Percentiles rank a stretch among this genome's conserved stretches.
Evolutionary conservation across 1,140 invertebrate genomes (phyloP).

Genomic region (Ceratina australensis): DNA sequence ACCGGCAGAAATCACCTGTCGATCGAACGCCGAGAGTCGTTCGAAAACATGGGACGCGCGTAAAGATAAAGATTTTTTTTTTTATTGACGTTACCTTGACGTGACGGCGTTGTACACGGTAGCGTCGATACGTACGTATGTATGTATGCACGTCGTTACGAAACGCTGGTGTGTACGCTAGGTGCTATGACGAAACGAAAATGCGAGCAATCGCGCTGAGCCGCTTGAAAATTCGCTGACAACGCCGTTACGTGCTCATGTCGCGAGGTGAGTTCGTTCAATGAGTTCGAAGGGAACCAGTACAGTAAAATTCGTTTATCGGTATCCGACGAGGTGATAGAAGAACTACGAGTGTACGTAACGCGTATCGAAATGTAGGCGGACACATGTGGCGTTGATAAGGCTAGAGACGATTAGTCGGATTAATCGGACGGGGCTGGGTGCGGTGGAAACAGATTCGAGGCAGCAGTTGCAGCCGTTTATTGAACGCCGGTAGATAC

Average conservation of each 20-base stretch:
- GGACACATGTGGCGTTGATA: slow-evolving; percentile 26
- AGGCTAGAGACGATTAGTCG: not conserved
- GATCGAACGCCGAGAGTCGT: not conserved
- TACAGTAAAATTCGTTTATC: too few species aligned
- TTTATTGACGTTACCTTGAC: slow-evolving; percentile 32
- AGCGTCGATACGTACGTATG: not conserved
- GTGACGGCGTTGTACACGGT: not conserved
- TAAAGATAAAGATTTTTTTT: slow-evolving; percentile 34
- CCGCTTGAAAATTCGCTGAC: not conserved
- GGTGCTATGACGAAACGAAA: slow-evolving; percentile 8
- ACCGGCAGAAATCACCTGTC: too few species aligned
- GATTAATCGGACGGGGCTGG: not conserved
- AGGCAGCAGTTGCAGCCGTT: not conserved
- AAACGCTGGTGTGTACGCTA: not conserved
- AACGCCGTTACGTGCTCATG: not conserved
- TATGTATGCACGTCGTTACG: not conserved
- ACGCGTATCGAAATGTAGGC: slow-evolving; percentile 31
- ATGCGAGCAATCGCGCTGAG: slow-evolving; percentile 10
- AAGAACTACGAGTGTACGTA: not conserved
- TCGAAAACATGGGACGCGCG: not conserved
- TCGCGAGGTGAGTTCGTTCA: too few species aligned
- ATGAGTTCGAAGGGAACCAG: too few species aligned
- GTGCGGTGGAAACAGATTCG: not conserved
- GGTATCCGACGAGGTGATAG: too few species aligned
- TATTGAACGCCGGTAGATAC: not conserved